A percentile compares a stretch with the other conserved stretches of the same genome.
These are phyloP conservation scores for Ips typographus DNA, from an alignment of 1,140 invertebrate genomes.

Conservation along the genomic window DNA sequence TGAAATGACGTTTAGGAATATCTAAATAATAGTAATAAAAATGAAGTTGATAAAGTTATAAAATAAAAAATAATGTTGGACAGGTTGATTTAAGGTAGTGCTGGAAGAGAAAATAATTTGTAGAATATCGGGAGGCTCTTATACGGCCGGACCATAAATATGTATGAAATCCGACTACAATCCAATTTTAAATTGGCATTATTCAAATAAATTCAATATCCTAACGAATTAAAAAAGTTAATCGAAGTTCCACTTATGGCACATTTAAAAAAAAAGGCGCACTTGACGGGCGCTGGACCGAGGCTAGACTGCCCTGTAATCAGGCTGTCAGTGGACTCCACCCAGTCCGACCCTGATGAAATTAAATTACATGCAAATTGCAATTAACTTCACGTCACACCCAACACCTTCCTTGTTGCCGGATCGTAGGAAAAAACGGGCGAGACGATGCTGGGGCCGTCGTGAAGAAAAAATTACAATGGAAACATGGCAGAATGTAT, in stretches of 20 bases:
- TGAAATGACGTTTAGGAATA: too few relatives aligned
- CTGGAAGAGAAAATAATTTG: not conserved
- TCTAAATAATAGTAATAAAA: too few relatives aligned
- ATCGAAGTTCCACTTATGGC: conserved; percentile 39
- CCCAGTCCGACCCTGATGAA: conserved; percentile 51
- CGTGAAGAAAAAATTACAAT: conserved; percentile 28
- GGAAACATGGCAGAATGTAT: conserved; percentile 24
- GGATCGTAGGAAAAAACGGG: conserved; percentile 14
- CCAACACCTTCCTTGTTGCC: conserved; percentile 22
- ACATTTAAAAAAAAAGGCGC: conserved; percentile 38
- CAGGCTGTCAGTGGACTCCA: conserved; percentile 49
- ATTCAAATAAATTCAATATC: conserved; percentile 31
- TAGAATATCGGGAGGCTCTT: not conserved
- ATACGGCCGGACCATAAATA: conserved; percentile 10
- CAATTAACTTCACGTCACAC: conserved; percentile 42
- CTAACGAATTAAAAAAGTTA: conserved; percentile 33
- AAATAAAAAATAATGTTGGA: too few relatives aligned
- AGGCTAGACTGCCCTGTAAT: conserved; percentile 45
- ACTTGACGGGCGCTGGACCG: conserved; percentile 36
- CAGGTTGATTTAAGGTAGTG: too few relatives aligned
- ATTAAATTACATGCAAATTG: conserved; percentile 50
- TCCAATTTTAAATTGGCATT: conserved; percentile 18
- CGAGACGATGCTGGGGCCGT: conserved; percentile 15
- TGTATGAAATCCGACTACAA: conserved; percentile 18
- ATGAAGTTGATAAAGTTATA: too few relatives aligned